These are phyloP conservation scores for Furnarius figulus DNA, from an alignment of 2,113 vertebrate genomes.

Conservation along the genomic window DNA sequence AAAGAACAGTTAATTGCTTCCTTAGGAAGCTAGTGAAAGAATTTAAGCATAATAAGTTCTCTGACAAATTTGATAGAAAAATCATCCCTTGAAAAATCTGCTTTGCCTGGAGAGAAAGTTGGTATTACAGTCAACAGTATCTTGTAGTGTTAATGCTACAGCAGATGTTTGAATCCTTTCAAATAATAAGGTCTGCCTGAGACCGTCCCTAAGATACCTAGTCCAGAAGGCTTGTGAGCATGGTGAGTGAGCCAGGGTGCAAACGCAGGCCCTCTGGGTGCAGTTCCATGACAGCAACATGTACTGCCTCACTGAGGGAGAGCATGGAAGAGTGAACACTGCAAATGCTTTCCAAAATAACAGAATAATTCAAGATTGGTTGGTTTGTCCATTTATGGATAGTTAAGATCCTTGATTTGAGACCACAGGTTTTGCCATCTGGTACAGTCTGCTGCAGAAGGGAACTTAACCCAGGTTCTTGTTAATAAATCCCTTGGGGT, in stretches of 20 bases:
- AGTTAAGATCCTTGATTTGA: neutral
- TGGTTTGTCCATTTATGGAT: neutral
- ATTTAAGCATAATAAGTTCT: neutral
- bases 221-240: neutral
- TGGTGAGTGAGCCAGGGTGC: neutral
- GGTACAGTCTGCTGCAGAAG: no score
- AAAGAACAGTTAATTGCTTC: neutral
- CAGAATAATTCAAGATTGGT: neutral
- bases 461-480: no score
- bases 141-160: neutral
- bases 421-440: neutral
- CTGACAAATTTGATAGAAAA: neutral
- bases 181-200: neutral
- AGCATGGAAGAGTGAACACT: neutral
- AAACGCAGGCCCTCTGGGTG: neutral
- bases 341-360: neutral
- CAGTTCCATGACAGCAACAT: neutral
- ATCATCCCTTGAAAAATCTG: neutral
- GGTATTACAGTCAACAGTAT: neutral
- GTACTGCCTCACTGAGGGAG: neutral
- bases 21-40: neutral
- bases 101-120: neutral
- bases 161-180: neutral
- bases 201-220: neutral
- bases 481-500: no score